These are phyloP conservation scores for Holacanthus passer DNA, from an alignment of 2,113 vertebrate genomes.

Conservation along the genomic window DNA sequence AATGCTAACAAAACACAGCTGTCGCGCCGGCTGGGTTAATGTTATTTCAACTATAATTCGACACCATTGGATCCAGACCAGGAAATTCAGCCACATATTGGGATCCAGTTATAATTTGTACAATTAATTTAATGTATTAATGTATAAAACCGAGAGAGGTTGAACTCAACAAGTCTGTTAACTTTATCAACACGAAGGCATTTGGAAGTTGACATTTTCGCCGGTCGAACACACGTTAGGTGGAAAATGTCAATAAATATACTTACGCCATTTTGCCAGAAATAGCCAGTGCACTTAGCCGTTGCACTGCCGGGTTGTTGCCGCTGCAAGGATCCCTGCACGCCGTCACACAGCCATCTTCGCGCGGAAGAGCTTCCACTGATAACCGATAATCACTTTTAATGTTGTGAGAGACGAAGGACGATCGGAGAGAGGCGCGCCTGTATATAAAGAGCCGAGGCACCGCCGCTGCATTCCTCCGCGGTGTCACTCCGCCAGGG, in stretches of 20 bases:
- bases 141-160: rapidly evolving
- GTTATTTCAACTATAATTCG: conserved; percentile 19
- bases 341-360: conserved; percentile 83
- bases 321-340: conserved; percentile 81
- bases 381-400: rapidly evolving
- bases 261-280: conserved; percentile 88
- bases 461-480: conserved; percentile 68
- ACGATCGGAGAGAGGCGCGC: rapidly evolving
- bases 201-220: background rate
- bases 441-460: conserved; percentile 43
- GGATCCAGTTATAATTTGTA: background rate
- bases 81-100: background rate
- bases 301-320: conserved; percentile 82
- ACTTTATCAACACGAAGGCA: background rate
- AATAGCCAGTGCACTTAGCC: conserved; percentile 82
- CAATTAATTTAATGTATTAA: rapidly evolving
- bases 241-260: background rate
- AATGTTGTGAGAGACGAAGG: background rate
- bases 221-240: background rate
- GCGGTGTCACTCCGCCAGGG: conserved; percentile 16
- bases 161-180: conserved; percentile 12
- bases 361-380: background rate
- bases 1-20: background rate
- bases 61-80: conserved; percentile 1
- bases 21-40: background rate